phyloP scores from a whole-genome alignment of 30 jellyfish, hydroid and myxozoan species.

The Chrysaora quinquecirrha region DNA sequence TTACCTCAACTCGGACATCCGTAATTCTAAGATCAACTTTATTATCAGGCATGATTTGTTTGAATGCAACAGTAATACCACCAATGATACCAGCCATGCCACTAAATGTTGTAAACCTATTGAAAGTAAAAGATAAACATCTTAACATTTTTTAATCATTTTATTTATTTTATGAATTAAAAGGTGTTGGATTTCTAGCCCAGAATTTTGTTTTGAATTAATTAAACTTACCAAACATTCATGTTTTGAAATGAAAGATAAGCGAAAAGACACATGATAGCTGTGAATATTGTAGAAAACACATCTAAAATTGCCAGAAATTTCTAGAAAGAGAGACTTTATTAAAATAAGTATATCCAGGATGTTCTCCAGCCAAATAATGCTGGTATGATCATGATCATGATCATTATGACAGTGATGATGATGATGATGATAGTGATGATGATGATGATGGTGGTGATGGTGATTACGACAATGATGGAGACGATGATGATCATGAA shows the following conservation, averaged over 20 bases:
- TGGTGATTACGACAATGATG: no score
- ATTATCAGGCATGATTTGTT: slow-evolving; percentile 92
- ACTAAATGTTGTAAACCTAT: slow-evolving; percentile 93
- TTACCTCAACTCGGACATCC: slow-evolving; percentile 84
- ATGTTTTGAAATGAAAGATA: slow-evolving; percentile 69
- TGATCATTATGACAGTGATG: no score
- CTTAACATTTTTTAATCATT: no score
- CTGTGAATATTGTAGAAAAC: slow-evolving; percentile 71
- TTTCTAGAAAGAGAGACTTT: slow-evolving; percentile 75
- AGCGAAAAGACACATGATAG: slow-evolving; percentile 70
- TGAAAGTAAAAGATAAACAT: no score
- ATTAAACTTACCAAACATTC: slow-evolving; percentile 68
- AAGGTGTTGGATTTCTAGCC: no score
- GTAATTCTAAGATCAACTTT: slow-evolving; percentile 67
- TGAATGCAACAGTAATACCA: slow-evolving; percentile 92
- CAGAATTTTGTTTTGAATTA: no score
- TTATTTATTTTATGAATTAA: no score
- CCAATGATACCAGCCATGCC: slow-evolving; percentile 98
- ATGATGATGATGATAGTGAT: no score
- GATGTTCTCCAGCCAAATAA: no score
- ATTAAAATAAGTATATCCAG: no score
- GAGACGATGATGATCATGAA: no score
- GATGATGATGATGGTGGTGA: no score
- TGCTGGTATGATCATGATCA: not conserved
- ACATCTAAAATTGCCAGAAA: slow-evolving; percentile 74